These are phyloP conservation scores for Yponomeuta malinellus DNA, from an alignment of 2,888 invertebrate species.

Conservation along the genomic window DNA sequence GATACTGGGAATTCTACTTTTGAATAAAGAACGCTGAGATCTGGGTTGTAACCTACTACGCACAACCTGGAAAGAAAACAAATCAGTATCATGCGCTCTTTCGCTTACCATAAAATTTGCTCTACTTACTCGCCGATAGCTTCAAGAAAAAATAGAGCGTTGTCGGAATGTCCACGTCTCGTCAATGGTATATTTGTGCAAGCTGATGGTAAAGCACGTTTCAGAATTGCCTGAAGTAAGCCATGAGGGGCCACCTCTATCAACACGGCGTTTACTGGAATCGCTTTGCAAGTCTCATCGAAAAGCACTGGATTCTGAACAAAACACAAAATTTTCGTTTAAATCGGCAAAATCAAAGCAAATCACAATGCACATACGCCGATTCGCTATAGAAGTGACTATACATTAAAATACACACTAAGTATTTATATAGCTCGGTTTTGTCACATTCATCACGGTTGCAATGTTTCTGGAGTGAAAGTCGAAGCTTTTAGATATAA, in stretches of 20 bases:
- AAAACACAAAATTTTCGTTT: neutral
- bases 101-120: constrained; percentile 27
- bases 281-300: constrained; percentile 81
- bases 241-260: constrained; percentile 90
- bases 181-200: constrained; percentile 83
- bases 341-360: no score
- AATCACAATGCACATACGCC: no score
- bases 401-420: no score
- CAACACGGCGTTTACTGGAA: constrained; percentile 82
- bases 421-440: no score
- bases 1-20: constrained; percentile 85
- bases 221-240: constrained; percentile 85
- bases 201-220: constrained; percentile 78
- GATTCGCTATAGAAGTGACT: no score
- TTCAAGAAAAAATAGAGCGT: constrained; percentile 67
- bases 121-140: constrained; percentile 59
- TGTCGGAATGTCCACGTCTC: constrained; percentile 79
- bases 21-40: constrained; percentile 83
- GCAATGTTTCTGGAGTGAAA: no score
- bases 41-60: constrained; percentile 81
- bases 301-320: constrained; percentile 43
- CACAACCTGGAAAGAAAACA: constrained; percentile 75
- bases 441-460: no score
- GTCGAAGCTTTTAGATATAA: no score
- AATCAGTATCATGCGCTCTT: constrained; percentile 30